Evolutionary conservation across 2,888 invertebrate species (phyloP).

Genomic region (Dicranocentrus wangi): DNA sequence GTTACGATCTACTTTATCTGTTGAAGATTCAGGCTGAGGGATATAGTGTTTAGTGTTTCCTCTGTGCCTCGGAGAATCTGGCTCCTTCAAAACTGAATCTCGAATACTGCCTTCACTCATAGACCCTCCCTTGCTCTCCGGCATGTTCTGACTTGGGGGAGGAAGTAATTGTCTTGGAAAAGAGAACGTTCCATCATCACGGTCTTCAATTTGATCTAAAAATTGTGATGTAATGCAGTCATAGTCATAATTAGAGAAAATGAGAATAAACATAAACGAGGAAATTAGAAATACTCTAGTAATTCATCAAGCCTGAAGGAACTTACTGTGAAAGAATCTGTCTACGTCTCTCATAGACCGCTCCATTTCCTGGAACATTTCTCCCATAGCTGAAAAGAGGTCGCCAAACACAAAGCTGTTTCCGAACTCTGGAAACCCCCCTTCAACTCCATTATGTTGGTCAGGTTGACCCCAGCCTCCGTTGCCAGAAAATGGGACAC

Average conservation of each 20-base stretch:
- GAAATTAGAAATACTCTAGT: background rate
- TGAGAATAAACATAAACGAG: background rate
- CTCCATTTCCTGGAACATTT: slow-evolving; percentile 54
- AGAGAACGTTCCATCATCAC: background rate
- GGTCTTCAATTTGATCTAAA: background rate
- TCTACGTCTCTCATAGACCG: slow-evolving; percentile 45
- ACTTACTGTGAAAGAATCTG: slow-evolving; percentile 37
- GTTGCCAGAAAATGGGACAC: background rate
- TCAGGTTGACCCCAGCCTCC: background rate
- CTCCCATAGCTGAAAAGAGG: slow-evolving; percentile 33
- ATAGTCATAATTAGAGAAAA: too few relatives aligned
- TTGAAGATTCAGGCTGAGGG: too few relatives aligned
- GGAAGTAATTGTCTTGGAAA: background rate
- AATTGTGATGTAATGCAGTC: too few relatives aligned
- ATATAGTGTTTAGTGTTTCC: background rate
- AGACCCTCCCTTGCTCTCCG: background rate
- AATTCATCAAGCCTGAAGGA: background rate
- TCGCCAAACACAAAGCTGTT: slow-evolving; percentile 31
- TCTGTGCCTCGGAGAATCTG: background rate
- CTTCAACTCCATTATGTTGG: background rate
- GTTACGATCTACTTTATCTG: too few relatives aligned
- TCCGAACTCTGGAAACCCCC: slow-evolving; percentile 6
- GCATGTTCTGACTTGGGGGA: background rate
- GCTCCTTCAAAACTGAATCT: slow-evolving; percentile 34
- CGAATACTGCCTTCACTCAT: slow-evolving; percentile 18